Conservation (phyloP, 2,888 invertebrate species). For the Drosophila bunnanda region DNA sequence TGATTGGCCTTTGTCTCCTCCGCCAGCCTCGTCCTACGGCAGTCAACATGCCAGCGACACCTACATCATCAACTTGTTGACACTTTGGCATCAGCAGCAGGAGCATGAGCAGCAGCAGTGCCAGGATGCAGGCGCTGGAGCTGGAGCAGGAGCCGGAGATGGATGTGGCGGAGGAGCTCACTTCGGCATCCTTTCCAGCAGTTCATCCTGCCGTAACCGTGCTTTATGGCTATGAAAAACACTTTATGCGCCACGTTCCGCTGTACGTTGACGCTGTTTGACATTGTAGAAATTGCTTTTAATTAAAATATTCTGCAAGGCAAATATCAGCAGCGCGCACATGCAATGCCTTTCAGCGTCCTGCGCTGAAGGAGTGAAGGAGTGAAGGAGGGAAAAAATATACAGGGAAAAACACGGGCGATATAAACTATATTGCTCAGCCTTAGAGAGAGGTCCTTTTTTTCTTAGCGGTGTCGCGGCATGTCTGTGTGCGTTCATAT, state of each 20-base stretch:
- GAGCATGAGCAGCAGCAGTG: neutral
- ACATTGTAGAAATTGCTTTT: constrained; percentile 72
- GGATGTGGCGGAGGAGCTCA: constrained; percentile 5
- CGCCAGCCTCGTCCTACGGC: constrained; percentile 21
- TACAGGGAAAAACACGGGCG: constrained; percentile 1
- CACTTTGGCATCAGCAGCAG: constrained; percentile 55
- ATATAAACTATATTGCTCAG: constrained; percentile 29
- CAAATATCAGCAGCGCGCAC: constrained; percentile 44
- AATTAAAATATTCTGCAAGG: constrained; percentile 62
- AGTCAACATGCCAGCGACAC: constrained; percentile 57
- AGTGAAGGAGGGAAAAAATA: constrained; percentile 9
- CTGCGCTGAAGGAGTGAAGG: constrained; percentile 14
- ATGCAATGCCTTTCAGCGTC: constrained; percentile 27
- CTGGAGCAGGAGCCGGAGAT: neutral
- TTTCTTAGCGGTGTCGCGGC: constrained; percentile 13
- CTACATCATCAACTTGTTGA: constrained; percentile 76
- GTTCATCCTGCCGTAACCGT: constrained; percentile 23
- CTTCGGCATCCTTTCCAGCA: constrained; percentile 14
- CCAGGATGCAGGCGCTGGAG: constrained; percentile 3
- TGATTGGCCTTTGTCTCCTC: constrained; percentile 60
- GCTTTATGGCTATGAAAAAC: constrained; percentile 59
- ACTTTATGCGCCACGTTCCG: constrained; percentile 50
- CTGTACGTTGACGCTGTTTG: constrained; percentile 61
- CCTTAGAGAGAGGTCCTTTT: constrained; percentile 21
- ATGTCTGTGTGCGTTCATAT: constrained; percentile 2